Conservation (phyloP, 2,888 invertebrate species). For the Cyrtodaria siliqua region DNA sequence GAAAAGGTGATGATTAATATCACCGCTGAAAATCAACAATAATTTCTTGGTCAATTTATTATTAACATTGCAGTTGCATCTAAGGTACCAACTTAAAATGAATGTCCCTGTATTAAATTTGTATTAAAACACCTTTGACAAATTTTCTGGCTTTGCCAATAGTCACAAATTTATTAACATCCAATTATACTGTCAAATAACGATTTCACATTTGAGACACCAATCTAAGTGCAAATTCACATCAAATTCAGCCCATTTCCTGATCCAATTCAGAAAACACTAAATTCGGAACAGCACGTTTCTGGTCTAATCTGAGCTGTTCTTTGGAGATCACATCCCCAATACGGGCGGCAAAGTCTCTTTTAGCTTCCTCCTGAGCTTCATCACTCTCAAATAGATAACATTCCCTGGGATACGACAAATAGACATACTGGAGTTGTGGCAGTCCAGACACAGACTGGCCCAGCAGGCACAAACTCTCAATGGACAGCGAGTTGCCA, state of each 20-base stretch:
- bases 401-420: constrained; percentile 68
- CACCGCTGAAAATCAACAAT: too few species aligned
- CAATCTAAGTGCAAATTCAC: too few species aligned
- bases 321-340: constrained; percentile 25
- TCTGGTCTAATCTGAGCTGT: background rate
- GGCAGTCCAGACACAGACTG: constrained; percentile 51
- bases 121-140: too few species aligned
- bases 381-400: constrained; percentile 51
- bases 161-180: too few species aligned
- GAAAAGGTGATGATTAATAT: too few species aligned
- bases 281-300: constrained; percentile 2
- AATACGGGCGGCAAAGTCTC: constrained; percentile 18
- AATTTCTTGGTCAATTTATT: too few species aligned
- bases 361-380: constrained; percentile 30
- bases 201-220: too few species aligned
- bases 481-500: constrained; percentile 62
- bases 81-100: too few species aligned
- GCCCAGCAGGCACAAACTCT: constrained; percentile 50
- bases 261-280: constrained; percentile 32
- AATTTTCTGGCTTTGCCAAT: too few species aligned
- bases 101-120: too few species aligned
- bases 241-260: constrained; percentile 23
- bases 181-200: too few species aligned
- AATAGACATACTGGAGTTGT: constrained; percentile 54
- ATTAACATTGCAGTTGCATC: too few species aligned